Percentiles rank a stretch among this genome's conserved stretches.
phyloP scores from a whole-genome alignment of 2,888 invertebrate species.

The Synanthedon myopaeformis region DNA sequence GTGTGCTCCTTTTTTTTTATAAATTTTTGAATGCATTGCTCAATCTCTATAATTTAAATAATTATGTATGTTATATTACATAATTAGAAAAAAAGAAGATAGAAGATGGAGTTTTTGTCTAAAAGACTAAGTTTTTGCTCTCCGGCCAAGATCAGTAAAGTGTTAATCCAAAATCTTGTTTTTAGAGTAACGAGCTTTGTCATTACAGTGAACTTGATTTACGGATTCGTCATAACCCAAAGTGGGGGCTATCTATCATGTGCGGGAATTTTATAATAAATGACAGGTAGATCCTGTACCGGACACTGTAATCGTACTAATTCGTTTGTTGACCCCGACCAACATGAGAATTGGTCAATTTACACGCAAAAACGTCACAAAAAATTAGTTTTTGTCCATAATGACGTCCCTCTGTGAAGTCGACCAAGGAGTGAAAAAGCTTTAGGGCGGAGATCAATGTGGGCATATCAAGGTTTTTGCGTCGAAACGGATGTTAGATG shows the following conservation, averaged over 20 bases:
- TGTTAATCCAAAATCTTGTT: no score
- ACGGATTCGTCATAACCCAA: slow-evolving; percentile 9
- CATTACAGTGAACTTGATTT: not conserved
- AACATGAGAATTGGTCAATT: slow-evolving; percentile 27
- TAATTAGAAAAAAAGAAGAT: no score
- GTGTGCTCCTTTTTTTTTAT: no score
- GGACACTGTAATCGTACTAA: slow-evolving; percentile 27
- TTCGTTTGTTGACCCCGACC: slow-evolving; percentile 36
- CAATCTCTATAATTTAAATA: no score
- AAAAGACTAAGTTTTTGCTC: no score
- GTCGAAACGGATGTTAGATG: not conserved
- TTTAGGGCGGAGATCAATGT: slow-evolving; percentile 1
- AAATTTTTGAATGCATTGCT: no score
- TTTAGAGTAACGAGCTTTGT: not conserved
- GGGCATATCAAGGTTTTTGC: slow-evolving; percentile 1
- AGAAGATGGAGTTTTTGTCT: no score
- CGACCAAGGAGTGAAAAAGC: slow-evolving; percentile 10
- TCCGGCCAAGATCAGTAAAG: no score
- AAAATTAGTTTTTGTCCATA: not conserved
- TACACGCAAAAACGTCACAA: slow-evolving; percentile 19
- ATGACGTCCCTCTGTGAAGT: slow-evolving; percentile 6
- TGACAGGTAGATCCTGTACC: slow-evolving; percentile 31
- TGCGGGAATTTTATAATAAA: slow-evolving; percentile 19
- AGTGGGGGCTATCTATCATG: slow-evolving; percentile 12
- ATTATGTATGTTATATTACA: no score